Conservation (phyloP, 1,140 invertebrate species). For the Apis dorsata region DNA sequence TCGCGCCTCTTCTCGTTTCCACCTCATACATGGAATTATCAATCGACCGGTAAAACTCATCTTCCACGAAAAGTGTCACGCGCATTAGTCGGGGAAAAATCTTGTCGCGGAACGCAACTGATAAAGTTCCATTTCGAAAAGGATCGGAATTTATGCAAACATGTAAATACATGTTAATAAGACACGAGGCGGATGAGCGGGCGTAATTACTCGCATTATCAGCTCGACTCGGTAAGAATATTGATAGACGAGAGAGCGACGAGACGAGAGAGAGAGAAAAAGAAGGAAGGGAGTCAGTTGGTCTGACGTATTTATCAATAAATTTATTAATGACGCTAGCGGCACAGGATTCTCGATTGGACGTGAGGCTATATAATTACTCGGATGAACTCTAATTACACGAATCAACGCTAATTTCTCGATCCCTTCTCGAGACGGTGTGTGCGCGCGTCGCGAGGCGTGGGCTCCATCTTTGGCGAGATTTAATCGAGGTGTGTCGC, state of each 20-base stretch:
- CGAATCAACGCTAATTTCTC: constrained; percentile 16
- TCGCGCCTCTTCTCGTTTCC: no score
- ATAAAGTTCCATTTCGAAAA: not conserved
- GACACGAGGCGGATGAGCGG: not conserved
- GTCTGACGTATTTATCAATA: constrained; percentile 54
- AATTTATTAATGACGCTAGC: constrained; percentile 45
- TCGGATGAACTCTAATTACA: constrained; percentile 1
- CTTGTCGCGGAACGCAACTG: not conserved
- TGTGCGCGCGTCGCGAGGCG: not conserved
- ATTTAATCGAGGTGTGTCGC: not conserved
- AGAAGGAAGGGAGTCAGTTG: not conserved
- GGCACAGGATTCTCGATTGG: not conserved
- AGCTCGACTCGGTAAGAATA: constrained; percentile 1
- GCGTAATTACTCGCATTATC: constrained; percentile 43
- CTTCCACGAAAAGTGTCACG: not conserved
- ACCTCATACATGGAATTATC: no score
- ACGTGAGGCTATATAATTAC: constrained; percentile 15
- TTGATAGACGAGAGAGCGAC: constrained; percentile 16
- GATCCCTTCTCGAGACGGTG: not conserved
- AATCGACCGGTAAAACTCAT: not conserved
- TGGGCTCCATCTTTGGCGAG: not conserved
- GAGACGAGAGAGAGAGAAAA: not conserved
- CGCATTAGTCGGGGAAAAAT: not conserved
- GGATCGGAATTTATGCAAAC: constrained; percentile 33
- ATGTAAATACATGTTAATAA: not conserved